Conservation (phyloP, 2,113 vertebrate species). For the Daubentonia madagascariensis region DNA sequence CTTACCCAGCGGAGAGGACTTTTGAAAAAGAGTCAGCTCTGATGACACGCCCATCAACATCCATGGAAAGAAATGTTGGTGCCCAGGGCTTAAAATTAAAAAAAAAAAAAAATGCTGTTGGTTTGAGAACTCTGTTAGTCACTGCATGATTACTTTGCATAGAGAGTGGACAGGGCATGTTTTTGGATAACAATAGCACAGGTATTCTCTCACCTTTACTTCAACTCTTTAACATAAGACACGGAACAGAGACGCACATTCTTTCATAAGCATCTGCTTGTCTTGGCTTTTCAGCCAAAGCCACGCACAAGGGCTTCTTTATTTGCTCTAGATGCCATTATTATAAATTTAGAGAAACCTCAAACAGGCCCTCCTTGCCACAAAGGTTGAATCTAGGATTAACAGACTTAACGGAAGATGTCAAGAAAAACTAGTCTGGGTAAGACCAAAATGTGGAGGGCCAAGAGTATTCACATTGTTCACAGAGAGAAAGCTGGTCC, state of each 20-base stretch:
- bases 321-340: background rate
- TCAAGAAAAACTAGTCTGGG: background rate
- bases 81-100: conserved; percentile 80
- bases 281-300: background rate
- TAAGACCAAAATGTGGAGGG: background rate
- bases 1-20: conserved; percentile 88
- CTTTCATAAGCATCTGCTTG: background rate
- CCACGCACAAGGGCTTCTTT: background rate
- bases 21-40: conserved; percentile 88
- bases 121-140: background rate
- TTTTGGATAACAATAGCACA: background rate
- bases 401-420: background rate
- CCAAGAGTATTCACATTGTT: background rate
- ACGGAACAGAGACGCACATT: background rate
- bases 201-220: background rate
- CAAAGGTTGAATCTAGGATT: background rate
- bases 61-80: conserved; percentile 87
- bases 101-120: background rate
- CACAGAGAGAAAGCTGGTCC: background rate
- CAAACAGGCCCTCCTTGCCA: background rate
- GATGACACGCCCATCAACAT: conserved; percentile 84
- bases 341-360: background rate
- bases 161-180: background rate
- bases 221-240: background rate
- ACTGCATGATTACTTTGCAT: background rate